Evolutionary conservation across 2,888 invertebrate species (phyloP), one percentile per base, ranked within the genome.

Genomic region (Mystacides longicornis): DNA sequence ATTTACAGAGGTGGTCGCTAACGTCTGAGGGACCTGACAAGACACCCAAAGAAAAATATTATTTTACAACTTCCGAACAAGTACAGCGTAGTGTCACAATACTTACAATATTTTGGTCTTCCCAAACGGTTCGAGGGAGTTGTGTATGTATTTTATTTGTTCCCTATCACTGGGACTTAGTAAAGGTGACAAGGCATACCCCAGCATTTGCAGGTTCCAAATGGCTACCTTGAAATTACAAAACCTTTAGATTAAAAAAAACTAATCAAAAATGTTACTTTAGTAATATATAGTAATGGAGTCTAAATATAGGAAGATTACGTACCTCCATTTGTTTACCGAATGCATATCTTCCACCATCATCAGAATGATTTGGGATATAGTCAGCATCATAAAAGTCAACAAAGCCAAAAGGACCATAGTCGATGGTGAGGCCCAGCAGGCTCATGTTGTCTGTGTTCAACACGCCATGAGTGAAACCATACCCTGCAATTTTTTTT

Each of bases 391-490:
- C 80, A 64, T 78, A 85, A 1, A 77, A 75, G 64, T 85, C 85
- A 62, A 84, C 74, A 63, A 85, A 85, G 1, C 84, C 84, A 66
- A 75, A 85, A 0, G 85, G 85, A 1, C 85, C 85, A 63, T 81
- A 85, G 65, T 85, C 82, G 57, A 85, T 69, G 0, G 84, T 84
- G 0, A 84, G 64, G 0, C 83, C 83, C n/a, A 82, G 64, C 20
- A 85, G 73, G 64, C 82, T 83, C 78, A 81, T 81, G 62, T 81
- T 81, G 62, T 81, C 81, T 0, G 81, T 81, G 60, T 81, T 81
- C 5, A 81, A 64, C 1, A 81, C 75, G 3, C 85, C 85, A 64
- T 85, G 85, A 22, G 82, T 79, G 66, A 83, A 85, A 1, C 77
- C 78, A 3, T 77, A 62, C 37, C 75, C 76, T 77, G 62, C 1